Conservation (phyloP, 2,113 vertebrate genomes). For the Gymnobelideus leadbeateri region DNA sequence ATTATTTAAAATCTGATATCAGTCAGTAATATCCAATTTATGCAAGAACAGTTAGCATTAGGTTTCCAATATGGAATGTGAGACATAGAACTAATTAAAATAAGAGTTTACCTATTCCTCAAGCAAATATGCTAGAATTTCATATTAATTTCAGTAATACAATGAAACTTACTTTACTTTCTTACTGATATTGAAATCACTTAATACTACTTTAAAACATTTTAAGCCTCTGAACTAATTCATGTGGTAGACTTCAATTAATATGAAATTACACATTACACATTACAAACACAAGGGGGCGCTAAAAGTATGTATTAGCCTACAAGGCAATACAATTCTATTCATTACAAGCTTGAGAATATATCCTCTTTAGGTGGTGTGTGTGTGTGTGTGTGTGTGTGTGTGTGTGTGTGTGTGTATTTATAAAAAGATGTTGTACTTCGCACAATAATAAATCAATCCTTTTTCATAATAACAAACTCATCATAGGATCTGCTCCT, state of each 20-base stretch:
- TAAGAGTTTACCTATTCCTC: background rate
- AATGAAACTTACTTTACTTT: background rate
- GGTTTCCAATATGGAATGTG: background rate
- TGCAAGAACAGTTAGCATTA: rapidly evolving
- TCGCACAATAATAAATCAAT: background rate
- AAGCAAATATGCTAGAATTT: background rate
- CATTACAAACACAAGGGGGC: background rate
- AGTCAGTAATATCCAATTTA: background rate
- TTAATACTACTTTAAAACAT: background rate
- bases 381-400: background rate
- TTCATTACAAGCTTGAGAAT: rapidly evolving
- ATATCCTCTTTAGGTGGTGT: background rate
- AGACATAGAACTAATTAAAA: background rate
- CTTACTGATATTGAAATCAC: background rate
- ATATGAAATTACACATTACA: background rate
- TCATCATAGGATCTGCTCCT: background rate
- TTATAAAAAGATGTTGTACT: background rate
- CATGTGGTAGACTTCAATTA: background rate
- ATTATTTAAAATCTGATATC: background rate
- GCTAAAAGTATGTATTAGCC: background rate
- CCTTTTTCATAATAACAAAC: background rate
- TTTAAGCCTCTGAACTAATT: background rate
- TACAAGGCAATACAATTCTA: background rate
- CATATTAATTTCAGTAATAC: background rate
- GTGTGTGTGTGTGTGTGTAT: too few species aligned